A percentile compares a stretch with the other conserved stretches of the same genome.
These are phyloP conservation scores for Lophura nycthemera DNA, from an alignment of 2,113 vertebrate genomes.

Conservation along the genomic window DNA sequence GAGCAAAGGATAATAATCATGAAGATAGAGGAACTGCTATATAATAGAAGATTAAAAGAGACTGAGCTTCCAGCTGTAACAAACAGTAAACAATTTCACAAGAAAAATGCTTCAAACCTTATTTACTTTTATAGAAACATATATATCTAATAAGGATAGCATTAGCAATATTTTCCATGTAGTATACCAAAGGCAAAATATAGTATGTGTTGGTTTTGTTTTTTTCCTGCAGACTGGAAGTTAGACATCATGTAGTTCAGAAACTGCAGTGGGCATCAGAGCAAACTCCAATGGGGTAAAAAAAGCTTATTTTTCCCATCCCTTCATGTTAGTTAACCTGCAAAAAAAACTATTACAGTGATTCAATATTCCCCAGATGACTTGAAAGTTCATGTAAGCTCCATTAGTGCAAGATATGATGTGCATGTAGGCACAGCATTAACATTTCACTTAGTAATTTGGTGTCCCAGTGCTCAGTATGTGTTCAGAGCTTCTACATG, in stretches of 20 bases:
- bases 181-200: not conserved
- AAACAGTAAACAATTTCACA: not conserved
- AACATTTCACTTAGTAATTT: not conserved
- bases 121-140: not conserved
- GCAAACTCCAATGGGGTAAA: not conserved
- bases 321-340: not conserved
- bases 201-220: not conserved
- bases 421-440: not conserved
- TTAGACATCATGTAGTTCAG: not conserved
- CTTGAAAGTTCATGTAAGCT: not conserved
- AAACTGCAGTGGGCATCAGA: not conserved
- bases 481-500: not conserved
- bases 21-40: not conserved
- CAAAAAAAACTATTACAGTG: not conserved
- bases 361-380: not conserved
- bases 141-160: not conserved
- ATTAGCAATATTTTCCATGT: not conserved
- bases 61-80: not conserved
- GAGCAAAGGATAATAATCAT: not conserved
- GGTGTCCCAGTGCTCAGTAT: not conserved
- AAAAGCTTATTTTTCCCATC: not conserved
- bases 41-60: constrained; percentile 15
- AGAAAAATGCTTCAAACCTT: not conserved
- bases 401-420: not conserved
- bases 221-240: not conserved